Base-by-base conservation (phyloP, 2,888 invertebrate genomes). In the Athalia circularis region DNA sequence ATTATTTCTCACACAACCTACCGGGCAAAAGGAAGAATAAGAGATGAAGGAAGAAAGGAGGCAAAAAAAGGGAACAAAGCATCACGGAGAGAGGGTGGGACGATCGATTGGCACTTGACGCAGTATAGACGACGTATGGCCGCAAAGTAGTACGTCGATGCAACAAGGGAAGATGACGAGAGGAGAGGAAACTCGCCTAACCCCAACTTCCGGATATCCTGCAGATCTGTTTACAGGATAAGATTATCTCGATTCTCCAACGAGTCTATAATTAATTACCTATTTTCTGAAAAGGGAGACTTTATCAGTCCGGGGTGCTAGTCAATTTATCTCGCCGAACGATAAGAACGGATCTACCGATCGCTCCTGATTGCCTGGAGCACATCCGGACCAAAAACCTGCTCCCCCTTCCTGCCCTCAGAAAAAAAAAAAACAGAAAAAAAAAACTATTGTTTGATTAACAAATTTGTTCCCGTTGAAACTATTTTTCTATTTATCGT, bases 231-330 rank as follows among this genome's bases (percentile, higher is more conserved):
- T 68, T 68, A 29, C 29, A 29, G 68, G 68, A 68, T 68, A 68
- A 68, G 68, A 68, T 68, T 68, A 68, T 68, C 68, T 68, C 54
- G 52, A 68, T 29, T 29, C 29, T 29, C 29, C 1, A 29, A 68
- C 68, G 68, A 68, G 68, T 54, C 54, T 68, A 54, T 68, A 68
- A 68, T 68, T 68, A 68, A 68, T 68, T 68, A 54, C 68, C 52
- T 54, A 68, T 68, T 68, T 68, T 68, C 52, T 68, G 68, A 68
- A 68, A 68, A 52, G 52, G 52, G 68, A 54, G 54, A 52, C 68
- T 68, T 68, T 68, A 54, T 68, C 68, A 68, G 68, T 52, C 52
- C 54, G 52, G 54, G 68, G 52, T 68, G 68, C 50, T 52, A 54
- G 68, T 68, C 68, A 54, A 68, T 52, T 52, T 54, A 68, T 52